These are phyloP conservation scores for Alethe diademata DNA, from an alignment of 2,113 vertebrate genomes.

Conservation along the genomic window DNA sequence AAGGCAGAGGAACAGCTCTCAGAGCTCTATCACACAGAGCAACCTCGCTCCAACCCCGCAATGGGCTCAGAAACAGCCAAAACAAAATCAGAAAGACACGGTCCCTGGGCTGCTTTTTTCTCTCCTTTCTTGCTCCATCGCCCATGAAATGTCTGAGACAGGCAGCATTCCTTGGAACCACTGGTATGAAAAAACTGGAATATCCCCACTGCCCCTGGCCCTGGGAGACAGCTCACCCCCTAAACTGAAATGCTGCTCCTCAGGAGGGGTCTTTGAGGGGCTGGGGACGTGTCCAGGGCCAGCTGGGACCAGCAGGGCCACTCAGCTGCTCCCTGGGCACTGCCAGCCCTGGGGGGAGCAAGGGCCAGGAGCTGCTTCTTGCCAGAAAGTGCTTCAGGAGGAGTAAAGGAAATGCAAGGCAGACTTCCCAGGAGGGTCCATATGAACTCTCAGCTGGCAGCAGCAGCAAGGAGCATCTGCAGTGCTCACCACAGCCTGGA, in stretches of 20 bases:
- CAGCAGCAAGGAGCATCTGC: not conserved
- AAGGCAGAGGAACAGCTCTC: constrained; percentile 14
- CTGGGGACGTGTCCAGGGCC: constrained; percentile 56
- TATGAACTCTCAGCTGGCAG: not conserved
- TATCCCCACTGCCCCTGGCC: constrained; percentile 72
- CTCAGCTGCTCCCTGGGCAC: constrained; percentile 79
- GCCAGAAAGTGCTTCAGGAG: constrained; percentile 1
- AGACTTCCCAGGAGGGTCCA: not conserved
- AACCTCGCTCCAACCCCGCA: not conserved
- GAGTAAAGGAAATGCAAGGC: constrained; percentile 30
- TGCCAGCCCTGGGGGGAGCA: constrained; percentile 67
- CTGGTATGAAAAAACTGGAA: constrained; percentile 77
- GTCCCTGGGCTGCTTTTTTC: constrained; percentile 73
- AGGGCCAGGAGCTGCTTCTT: constrained; percentile 68
- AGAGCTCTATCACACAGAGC: not conserved
- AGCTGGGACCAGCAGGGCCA: constrained; percentile 72
- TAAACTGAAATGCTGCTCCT: constrained; percentile 16
- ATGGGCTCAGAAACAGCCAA: constrained; percentile 49
- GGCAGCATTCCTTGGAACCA: constrained; percentile 87
- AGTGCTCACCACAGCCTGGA: not conserved
- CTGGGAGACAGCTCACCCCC: constrained; percentile 64
- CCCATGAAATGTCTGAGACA: constrained; percentile 77
- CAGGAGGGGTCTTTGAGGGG: constrained; percentile 1
- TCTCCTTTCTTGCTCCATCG: constrained; percentile 81
- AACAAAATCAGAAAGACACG: not conserved